These are phyloP conservation scores for Nanorana parkeri DNA, from an alignment of 2,113 vertebrate genomes.

Conservation along the genomic window DNA sequence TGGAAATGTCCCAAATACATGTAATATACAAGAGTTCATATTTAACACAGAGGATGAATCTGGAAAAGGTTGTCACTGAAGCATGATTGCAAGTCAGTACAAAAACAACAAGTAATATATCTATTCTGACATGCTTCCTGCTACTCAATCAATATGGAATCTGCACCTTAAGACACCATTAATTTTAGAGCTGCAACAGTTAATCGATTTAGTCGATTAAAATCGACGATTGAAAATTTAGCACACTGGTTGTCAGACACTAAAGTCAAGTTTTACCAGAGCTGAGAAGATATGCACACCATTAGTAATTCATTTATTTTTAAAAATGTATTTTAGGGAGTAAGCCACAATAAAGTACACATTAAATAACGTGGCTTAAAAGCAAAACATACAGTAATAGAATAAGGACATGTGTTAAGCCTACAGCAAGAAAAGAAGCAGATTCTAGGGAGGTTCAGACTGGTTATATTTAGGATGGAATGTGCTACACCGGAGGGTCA, in stretches of 20 bases:
- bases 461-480: constrained; percentile 45
- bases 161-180: background rate
- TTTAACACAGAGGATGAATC: too few species aligned
- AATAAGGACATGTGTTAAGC: constrained; percentile 42
- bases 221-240: too few species aligned
- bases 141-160: background rate
- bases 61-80: too few species aligned
- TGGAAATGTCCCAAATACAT: too few species aligned
- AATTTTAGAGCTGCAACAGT: too few species aligned
- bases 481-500: constrained; percentile 24
- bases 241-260: too few species aligned
- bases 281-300: background rate
- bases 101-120: background rate
- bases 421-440: constrained; percentile 28
- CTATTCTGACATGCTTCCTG: background rate
- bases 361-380: background rate
- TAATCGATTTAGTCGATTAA: too few species aligned
- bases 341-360: background rate
- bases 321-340: background rate
- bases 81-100: too few species aligned
- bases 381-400: constrained; percentile 13
- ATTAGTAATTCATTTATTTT: background rate
- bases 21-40: too few species aligned
- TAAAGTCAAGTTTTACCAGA: background rate
- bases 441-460: constrained; percentile 10